A percentile compares a stretch with the other conserved stretches of the same genome.
Conservation (phyloP, 2,797 vertebrate species). For the Bucorvus abyssinicus region DNA sequence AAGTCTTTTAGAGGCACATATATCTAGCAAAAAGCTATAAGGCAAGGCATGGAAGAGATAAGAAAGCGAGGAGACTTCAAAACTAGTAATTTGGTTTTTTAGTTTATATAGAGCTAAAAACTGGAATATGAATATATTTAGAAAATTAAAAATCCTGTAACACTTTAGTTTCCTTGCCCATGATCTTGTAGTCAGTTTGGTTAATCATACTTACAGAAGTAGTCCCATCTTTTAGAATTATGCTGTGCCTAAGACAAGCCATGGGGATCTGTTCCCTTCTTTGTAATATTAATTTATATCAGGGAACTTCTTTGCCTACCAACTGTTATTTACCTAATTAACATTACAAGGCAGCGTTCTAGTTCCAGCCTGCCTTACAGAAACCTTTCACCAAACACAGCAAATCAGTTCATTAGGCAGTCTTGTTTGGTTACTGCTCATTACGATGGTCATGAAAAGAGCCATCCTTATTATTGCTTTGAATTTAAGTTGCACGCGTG, state of each 20-base stretch:
- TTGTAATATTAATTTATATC: neutral
- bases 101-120: neutral
- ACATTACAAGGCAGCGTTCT: neutral
- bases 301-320: neutral
- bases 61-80: neutral
- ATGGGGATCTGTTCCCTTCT: neutral
- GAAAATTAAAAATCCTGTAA: neutral
- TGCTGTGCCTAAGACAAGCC: neutral
- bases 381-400: neutral
- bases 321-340: slow-evolving; percentile 21
- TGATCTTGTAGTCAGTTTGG: neutral
- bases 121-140: neutral
- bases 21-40: neutral
- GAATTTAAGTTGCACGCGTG: neutral
- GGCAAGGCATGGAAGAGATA: neutral
- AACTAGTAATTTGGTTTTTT: neutral
- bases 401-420: neutral
- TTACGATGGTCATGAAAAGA: neutral
- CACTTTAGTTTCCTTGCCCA: neutral
- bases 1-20: neutral
- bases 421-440: neutral
- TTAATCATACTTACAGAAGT: neutral
- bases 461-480: neutral
- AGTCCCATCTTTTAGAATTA: neutral
- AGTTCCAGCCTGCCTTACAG: neutral